Evolutionary conservation across 2,113 vertebrate genomes (phyloP).

Genomic region (Oxygymnocypris stewartii): DNA sequence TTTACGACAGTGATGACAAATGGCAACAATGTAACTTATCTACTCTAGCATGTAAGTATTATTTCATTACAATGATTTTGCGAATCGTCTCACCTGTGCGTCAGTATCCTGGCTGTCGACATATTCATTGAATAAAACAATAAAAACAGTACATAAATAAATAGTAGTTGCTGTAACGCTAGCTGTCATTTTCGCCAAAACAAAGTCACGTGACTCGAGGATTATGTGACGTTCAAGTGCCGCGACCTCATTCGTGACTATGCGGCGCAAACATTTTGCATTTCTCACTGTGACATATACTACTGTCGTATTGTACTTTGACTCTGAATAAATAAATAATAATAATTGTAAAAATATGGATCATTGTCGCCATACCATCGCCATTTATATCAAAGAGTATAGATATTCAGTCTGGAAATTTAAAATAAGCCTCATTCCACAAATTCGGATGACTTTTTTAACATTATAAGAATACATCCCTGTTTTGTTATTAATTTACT

Average conservation of each 20-base stretch:
- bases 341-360: background rate
- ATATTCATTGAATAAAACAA: slow-evolving; percentile 58
- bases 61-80: background rate
- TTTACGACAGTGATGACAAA: background rate
- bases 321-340: too few species aligned
- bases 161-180: slow-evolving; percentile 48
- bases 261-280: slow-evolving; percentile 50
- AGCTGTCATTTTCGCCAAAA: slow-evolving; percentile 76
- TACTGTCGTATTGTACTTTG: too few species aligned
- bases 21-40: background rate
- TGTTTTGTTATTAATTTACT: background rate
- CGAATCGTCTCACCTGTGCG: slow-evolving; percentile 62
- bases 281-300: background rate
- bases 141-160: slow-evolving; percentile 60
- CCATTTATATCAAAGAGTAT: too few species aligned
- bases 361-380: background rate
- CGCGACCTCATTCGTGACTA: background rate
- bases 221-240: too few species aligned
- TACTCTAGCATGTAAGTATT: background rate
- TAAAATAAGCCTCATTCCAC: background rate
- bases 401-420: background rate
- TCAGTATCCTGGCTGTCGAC: slow-evolving; percentile 50
- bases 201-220: too few species aligned
- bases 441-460: background rate
- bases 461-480: background rate